Conservation (phyloP, 2,797 vertebrate species). For the Pangasius mekongensis region DNA sequence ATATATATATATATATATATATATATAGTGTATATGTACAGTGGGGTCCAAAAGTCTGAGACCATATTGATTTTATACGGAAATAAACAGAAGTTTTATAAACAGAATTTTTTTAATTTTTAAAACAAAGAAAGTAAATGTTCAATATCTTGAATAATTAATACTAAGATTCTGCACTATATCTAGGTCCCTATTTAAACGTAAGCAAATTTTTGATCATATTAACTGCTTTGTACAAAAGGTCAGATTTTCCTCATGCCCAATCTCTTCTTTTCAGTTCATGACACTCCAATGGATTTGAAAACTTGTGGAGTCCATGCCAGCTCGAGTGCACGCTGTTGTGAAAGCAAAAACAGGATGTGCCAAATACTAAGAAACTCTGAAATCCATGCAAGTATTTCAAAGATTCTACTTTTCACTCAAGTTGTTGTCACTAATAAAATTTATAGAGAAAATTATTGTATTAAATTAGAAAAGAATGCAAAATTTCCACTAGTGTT, state of each 20-base stretch:
- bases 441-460: not conserved
- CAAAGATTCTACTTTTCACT: not conserved
- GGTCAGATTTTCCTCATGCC: no score
- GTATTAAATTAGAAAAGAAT: not conserved
- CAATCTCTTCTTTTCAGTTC: not conserved
- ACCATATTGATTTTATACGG: no score
- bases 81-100: no score
- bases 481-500: not conserved
- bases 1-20: no score
- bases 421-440: not conserved
- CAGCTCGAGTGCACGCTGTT: not conserved
- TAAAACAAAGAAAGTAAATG: not conserved
- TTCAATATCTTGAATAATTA: no score
- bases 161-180: no score
- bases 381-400: not conserved
- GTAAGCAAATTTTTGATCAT: not conserved
- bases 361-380: not conserved
- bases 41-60: no score
- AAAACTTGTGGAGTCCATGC: not conserved
- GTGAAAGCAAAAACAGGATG: not conserved
- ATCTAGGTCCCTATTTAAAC: not conserved
- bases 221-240: no score
- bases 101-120: not conserved
- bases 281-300: not conserved
- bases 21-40: no score